Evolutionary conservation across 1,140 invertebrate genomes (phyloP).

Genomic region (Drosophila pectinifera): DNA sequence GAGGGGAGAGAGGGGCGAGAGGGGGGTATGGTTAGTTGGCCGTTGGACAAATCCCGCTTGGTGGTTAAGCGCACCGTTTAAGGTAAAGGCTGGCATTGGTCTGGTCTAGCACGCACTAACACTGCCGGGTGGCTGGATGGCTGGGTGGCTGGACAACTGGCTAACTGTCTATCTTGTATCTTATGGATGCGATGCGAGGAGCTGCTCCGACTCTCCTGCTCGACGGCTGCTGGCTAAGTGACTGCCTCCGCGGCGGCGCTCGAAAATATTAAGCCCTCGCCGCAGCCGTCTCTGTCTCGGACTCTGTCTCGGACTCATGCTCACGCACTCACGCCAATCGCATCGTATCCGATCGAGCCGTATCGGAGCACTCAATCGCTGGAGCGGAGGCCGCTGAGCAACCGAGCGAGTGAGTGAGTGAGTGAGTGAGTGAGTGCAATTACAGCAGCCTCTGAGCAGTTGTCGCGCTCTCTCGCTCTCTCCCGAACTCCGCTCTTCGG

Average conservation of each 20-base stretch:
- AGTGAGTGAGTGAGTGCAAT: slow-evolving; percentile 43
- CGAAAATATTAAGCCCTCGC: slow-evolving; percentile 36
- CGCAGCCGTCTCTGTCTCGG: slow-evolving; percentile 10
- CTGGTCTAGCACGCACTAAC: slow-evolving; percentile 20
- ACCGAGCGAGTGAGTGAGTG: slow-evolving; percentile 15
- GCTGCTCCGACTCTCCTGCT: slow-evolving; percentile 29
- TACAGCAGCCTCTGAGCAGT: slow-evolving; percentile 40
- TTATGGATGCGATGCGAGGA: slow-evolving; percentile 6
- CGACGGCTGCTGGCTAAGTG: slow-evolving; percentile 53
- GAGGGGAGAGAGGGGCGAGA: background rate
- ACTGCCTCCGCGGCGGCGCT: slow-evolving; percentile 37
- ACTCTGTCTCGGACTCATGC: slow-evolving; percentile 12
- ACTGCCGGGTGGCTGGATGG: slow-evolving; percentile 16
- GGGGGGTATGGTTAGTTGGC: slow-evolving; percentile 1
- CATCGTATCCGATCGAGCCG: background rate
- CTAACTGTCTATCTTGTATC: background rate
- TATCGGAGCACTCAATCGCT: slow-evolving; percentile 37
- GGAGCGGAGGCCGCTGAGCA: background rate
- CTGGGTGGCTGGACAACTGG: slow-evolving; percentile 1
- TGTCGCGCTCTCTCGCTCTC: slow-evolving; percentile 5
- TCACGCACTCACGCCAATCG: slow-evolving; percentile 15
- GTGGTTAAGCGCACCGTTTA: slow-evolving; percentile 41
- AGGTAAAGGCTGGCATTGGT: slow-evolving; percentile 51
- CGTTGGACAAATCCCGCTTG: background rate
- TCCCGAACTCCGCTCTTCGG: slow-evolving; percentile 16